Base-by-base conservation (phyloP, 2,797 vertebrate genomes). In the Lacerta agilis region DNA sequence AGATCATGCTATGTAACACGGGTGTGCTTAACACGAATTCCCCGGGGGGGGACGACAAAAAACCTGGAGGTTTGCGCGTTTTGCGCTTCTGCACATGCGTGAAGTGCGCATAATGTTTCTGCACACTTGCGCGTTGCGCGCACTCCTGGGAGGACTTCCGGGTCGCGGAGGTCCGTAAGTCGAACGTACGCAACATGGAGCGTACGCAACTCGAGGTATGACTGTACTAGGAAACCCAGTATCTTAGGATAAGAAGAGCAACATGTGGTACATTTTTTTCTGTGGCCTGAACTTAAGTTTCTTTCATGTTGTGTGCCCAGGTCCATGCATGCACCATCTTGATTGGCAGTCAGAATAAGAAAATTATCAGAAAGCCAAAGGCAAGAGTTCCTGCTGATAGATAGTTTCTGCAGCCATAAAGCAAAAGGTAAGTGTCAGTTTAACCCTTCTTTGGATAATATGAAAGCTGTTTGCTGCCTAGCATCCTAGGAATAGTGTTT, bases 401-500 rank as follows among this genome's bases (percentile, higher is more conserved):
- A 83, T 71, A 86, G 92, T 92, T 43, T 94, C 87, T 90, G 83
- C 87, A 55, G 20, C 72, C 10, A 33, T 82, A 25, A 64, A 4
- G 6, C 69, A 79, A 82, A 78, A 83, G 87, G 84, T 29, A 86
- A 20, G 3, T 86, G 33, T 80, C 18, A 20, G 78, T 84, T 87
- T 85, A 77, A 2, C 82, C 72, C 92, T 87, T 75, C 4, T 2
- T 66, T 33, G 17, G 1, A 0, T 88, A 8, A 23, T 83, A 83
- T 89, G 43, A 76, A 83, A 83, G 41, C 73, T 66, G 6, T 43
- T 73, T 41, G 25, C 41, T 38, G 25, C 10, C 7, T 89, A 58
- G 8, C 78, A 20, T 83, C 3, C 75, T 84, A 20, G n/a, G 9
- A 15, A 25, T n/a, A 36, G 11, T 33, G 8, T 55, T 43, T 88